Evolutionary conservation across 2,797 vertebrate genomes (phyloP), one percentile per base, ranked within the genome.

Genomic region (Peromyscus nudipes): DNA sequence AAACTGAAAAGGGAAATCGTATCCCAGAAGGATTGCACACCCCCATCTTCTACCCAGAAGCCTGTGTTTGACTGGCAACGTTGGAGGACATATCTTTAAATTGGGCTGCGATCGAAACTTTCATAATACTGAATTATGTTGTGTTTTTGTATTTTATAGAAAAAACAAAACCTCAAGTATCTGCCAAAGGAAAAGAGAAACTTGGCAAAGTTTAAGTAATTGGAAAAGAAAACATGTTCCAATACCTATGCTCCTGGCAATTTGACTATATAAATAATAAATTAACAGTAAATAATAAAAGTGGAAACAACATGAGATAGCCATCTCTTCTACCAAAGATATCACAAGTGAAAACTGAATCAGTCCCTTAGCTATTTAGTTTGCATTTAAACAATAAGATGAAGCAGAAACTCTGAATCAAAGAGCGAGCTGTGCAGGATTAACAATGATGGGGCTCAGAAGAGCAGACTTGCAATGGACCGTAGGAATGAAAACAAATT

Each of bases 121-220:
- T 43, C 80, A 5, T 52, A 96, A 65, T 25, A 92, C 34, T 85
- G 0, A 92, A 52, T 89, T 49, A 21, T 83, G 40, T 11, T 83
- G n/a, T 83, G 27, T 27, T 82, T 92, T 89, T 69, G 1, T 76
- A 88, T 93, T 71, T 94, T 11, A n/a, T 27, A 79, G 60, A 60
- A 40, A n/a, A 92, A 89, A 89, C 43, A 67, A 90, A 95, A 52
- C 40, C 75, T 89, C 34, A 62, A 1, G 52, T 60, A 40, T 84
- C 25, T 83, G 19, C 40, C 27, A 43, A 94, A 73, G 23, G 6
- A 83, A 76, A 96, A 76, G 69, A 31, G 79, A 93, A 89, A 95
- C 80, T 89, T 94, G 84, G 86, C 71, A 94, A 87, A 80, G 5
- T 9, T 77, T 82, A 88, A 92, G 37, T 83, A 83, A 88, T 6